Percentiles rank a stretch among this genome's conserved stretches.
These are phyloP conservation scores for Caradrina kadenii DNA, from an alignment of 2,888 invertebrate species.

Conservation along the genomic window DNA sequence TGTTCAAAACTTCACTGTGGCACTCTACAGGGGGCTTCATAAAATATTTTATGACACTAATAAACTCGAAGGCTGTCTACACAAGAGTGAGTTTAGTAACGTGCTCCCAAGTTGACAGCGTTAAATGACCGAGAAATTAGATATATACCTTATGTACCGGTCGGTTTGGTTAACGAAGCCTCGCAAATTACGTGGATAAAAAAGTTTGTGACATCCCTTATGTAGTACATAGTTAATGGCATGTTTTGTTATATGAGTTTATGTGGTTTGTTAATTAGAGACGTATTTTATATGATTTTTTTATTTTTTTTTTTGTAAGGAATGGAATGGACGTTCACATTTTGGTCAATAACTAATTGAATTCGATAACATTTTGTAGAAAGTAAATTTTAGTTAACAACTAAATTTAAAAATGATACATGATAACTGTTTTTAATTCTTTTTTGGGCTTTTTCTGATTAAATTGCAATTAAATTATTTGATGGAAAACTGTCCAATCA, in stretches of 20 bases:
- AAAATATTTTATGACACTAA: slow-evolving; percentile 76
- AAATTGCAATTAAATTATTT: too few species aligned
- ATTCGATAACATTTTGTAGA: too few species aligned
- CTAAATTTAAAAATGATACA: too few species aligned
- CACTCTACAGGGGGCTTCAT: slow-evolving; percentile 62
- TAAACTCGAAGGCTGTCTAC: slow-evolving; percentile 70
- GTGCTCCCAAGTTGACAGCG: slow-evolving; percentile 67
- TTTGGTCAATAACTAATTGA: too few species aligned
- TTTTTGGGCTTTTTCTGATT: too few species aligned
- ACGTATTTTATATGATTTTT: too few species aligned
- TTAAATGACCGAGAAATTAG: slow-evolving; percentile 76
- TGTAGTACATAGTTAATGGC: slow-evolving; percentile 9
- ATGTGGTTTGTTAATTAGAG: background rate
- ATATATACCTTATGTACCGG: slow-evolving; percentile 63
- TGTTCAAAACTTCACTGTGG: slow-evolving; percentile 32
- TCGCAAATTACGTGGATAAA: slow-evolving; percentile 57
- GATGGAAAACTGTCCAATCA: too few species aligned
- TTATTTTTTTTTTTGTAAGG: too few species aligned
- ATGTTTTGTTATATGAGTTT: slow-evolving; percentile 19
- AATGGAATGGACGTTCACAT: too few species aligned
- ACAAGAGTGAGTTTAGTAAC: slow-evolving; percentile 60
- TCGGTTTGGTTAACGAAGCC: slow-evolving; percentile 60
- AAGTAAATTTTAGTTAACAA: too few species aligned
- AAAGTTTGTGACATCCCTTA: slow-evolving; percentile 44
- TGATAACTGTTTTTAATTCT: too few species aligned